phyloP scores from a whole-genome alignment of 2,888 invertebrate genomes.

The Nezara viridula region DNA sequence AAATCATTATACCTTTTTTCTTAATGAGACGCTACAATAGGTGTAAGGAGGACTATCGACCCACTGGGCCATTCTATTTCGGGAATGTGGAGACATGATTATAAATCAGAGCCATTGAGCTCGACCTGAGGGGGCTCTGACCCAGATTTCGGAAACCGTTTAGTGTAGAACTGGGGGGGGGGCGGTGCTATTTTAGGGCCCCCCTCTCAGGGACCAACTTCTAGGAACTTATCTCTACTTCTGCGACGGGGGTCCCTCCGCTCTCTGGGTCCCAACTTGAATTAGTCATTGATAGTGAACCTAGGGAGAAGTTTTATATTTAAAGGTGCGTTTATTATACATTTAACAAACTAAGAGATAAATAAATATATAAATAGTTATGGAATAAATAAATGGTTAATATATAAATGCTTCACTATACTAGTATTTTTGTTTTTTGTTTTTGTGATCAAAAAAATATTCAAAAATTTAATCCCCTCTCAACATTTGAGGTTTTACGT shows the following conservation, averaged over 20 bases:
- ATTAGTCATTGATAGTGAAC: neutral
- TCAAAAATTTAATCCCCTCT: too few species aligned
- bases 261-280: neutral
- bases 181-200: neutral
- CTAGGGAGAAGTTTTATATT: neutral
- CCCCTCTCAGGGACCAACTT: neutral
- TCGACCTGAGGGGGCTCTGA: neutral
- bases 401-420: too few species aligned
- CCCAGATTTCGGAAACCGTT: slow-evolving; percentile 17
- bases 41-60: neutral
- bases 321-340: too few species aligned
- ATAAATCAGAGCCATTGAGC: slow-evolving; percentile 24
- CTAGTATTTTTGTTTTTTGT: too few species aligned
- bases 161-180: neutral
- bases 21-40: neutral
- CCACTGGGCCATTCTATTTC: neutral
- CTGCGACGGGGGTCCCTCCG: neutral
- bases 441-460: too few species aligned
- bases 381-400: too few species aligned
- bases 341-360: too few species aligned
- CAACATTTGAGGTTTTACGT: too few species aligned
- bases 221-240: neutral
- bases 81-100: slow-evolving; percentile 15
- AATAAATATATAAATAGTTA: too few species aligned
- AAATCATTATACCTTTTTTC: too few species aligned